Evolutionary conservation across 2,888 invertebrate species (phyloP), one percentile per base, ranked within the genome.

Genomic region (Drosophila vallismaia): DNA sequence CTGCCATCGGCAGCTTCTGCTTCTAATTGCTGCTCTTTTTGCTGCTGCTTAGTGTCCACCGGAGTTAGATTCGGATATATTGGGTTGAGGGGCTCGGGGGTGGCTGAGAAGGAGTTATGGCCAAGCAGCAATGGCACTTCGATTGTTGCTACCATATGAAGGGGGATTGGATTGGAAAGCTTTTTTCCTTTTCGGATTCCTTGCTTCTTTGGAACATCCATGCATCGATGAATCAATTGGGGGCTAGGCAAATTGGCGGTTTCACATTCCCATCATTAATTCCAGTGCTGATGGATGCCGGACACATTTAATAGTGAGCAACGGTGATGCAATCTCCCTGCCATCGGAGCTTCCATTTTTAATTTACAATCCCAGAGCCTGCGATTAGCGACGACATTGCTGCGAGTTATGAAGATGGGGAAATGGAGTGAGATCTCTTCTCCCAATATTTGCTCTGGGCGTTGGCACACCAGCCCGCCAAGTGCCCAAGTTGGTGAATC

Each of bases 11-110:
- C 76, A 73, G 75, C 75, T 68, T 79, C 75, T 51, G 64, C 57
- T 75, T 76, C 83, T 82, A 82, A 82, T 82, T 82, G 81, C 83
- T 52, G 75, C 49, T 62, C 63, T 86, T 82, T 81, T 77, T 60
- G 57, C 59, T 54, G 52, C 42, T 51, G 53, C 44, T 26, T 19
- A 50, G 59, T 28, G 58, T 56, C 59, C 48, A 56, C 66, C 69
- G 66, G 63, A 63, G 19, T 66, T 55, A 40, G 42, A 42, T n/a
- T 53, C 40, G 40, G 42, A 53, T 36, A 45, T 33, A 29, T 26
- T 49, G 29, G 19, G 44, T 14, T 36, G 1, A 38, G 45, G 29
- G 36, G 36, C n/a, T n/a, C 3, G 24, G n/a, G 10, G 31, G 12
- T 19, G 8, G 24, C 28, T 12, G 4, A n/a, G 48, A n/a, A 33